Base-by-base conservation (phyloP, 2,113 vertebrate genomes). In the Dromas ardeola region DNA sequence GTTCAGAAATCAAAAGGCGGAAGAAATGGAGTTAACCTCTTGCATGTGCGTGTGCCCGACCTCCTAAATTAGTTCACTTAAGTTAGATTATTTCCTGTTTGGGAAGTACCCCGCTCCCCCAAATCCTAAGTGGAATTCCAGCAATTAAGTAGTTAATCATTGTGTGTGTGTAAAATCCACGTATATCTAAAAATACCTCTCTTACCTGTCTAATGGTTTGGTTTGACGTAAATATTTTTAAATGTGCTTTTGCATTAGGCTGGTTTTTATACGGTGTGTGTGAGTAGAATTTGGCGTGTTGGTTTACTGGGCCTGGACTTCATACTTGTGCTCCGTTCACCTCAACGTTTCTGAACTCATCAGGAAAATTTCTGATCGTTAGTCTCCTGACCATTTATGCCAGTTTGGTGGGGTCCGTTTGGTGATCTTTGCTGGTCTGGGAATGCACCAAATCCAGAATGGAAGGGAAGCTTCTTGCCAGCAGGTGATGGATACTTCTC, bases 161-260 rank as follows among this genome's bases (percentile, higher is more conserved):
- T 3, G 2, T 27, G 19, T 55, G 50, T 63, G 17, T 49, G 32
- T 78, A 63, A 93, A 94, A 73, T n/a, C 72, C n/a, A 7, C 15
- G 5, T 61, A 32, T 71, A 42, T 72, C 90, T 84, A 52, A 82
- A 91, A 95, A 65, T 82, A 63, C 62, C 29, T 32, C 62, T 73
- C 66, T 82, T 90, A 84, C 80, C 81, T 88, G 32, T 40, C 21
- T 42, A 63, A 45, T 66, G 62, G n/a, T 36, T 71, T 42, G 69
- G 56, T 49, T 81, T 81, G 69, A 66, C 67, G 87, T 86, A 84
- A 93, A 92, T 70, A 36, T 86, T 96, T 93, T 83, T 13, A n/a
- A 86, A 78, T 59, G n/a, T 32, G 27, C 42, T 86, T 86, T 91
- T 88, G 50, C 13, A 1, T 74, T 21, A 36, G 52, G 56, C 78